Base-by-base conservation (phyloP, 2,113 vertebrate genomes). In the Naja naja region DNA sequence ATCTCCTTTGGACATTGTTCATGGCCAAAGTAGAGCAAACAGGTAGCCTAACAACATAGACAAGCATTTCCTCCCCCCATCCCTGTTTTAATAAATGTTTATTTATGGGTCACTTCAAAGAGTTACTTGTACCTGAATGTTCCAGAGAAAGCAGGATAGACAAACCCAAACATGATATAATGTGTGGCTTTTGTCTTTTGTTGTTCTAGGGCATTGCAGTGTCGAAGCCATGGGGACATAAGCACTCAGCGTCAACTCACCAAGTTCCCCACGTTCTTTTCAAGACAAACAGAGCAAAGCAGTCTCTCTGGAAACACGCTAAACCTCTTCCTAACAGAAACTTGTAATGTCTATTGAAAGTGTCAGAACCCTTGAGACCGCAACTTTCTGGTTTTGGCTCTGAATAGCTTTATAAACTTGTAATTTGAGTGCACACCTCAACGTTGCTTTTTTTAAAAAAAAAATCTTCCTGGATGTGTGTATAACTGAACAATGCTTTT, bases 341-440 rank as follows among this genome's bases (percentile, higher is more conserved):
- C 10, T 54, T 69, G 89, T 34, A 23, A 88, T 7, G 85, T 96
- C 87, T 53, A 23, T 86, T 89, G 81, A 89, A 91, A 88, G n/a
- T 43, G 49, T 55, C 30, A 60, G 90, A 69, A 54, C 1, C 4
- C 60, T n/a, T 69, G 69, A 93, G 93, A 91, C 34, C 18, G 25
- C n/a, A 88, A 47, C 91, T 47, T 0, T 11, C 11, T 85, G 85
- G 55, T 0, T 0, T 5, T 64, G 45, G 39, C 30, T 34, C 87
- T 90, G 87, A 94, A 49, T 0, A 0, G 0, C 45, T 34, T 25
- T 30, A 85, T 34, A 45, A 74, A 20, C 20, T 56, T 88, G 85
- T 43, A 90, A 87, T 94, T 30, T 54, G 27, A 69, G 85, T 27
- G 86, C 47, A 94, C 89, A 74, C 64, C 94, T 12, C 43, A 43